Percentiles rank a stretch among this genome's conserved stretches.
phyloP scores from a whole-genome alignment of 2,797 vertebrate species.

The Buceros bicornis region DNA sequence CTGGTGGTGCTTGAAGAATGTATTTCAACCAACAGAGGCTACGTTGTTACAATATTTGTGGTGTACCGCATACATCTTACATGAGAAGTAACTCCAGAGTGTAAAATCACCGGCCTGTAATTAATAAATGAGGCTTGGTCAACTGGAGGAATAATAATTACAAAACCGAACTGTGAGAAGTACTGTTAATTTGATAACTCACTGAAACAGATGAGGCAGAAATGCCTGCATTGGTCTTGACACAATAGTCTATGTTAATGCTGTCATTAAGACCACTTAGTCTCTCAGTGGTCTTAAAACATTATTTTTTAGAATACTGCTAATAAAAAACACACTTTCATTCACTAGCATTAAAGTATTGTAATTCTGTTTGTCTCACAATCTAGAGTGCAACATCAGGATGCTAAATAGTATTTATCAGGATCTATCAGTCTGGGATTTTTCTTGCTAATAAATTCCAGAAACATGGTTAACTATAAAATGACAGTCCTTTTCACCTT shows the following conservation, averaged over 20 bases:
- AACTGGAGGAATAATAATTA: not conserved
- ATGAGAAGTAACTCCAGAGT: not conserved
- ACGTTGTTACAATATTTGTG: not conserved
- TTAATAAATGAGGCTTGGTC: not conserved
- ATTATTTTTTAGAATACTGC: not conserved
- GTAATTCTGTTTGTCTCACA: not conserved
- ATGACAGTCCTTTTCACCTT: not conserved
- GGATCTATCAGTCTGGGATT: fast-evolving
- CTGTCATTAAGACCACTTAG: not conserved
- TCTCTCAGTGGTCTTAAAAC: not conserved
- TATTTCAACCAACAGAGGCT: not conserved
- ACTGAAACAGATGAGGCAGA: not conserved
- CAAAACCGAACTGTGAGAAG: not conserved
- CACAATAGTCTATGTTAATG: not conserved
- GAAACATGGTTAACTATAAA: not conserved
- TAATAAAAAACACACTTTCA: not conserved
- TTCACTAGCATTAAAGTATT: not conserved
- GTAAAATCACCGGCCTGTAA: not conserved
- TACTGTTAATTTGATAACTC: not conserved
- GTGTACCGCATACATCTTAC: not conserved
- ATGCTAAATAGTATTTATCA: not conserved
- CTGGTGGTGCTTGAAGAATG: not conserved
- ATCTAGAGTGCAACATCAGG: not conserved
- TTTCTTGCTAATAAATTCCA: not conserved
- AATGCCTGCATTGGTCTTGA: not conserved